Percentiles rank a stretch among this genome's conserved stretches.
Evolutionary conservation across 2,113 vertebrate species (phyloP).

Genomic region (Labeo catla): DNA sequence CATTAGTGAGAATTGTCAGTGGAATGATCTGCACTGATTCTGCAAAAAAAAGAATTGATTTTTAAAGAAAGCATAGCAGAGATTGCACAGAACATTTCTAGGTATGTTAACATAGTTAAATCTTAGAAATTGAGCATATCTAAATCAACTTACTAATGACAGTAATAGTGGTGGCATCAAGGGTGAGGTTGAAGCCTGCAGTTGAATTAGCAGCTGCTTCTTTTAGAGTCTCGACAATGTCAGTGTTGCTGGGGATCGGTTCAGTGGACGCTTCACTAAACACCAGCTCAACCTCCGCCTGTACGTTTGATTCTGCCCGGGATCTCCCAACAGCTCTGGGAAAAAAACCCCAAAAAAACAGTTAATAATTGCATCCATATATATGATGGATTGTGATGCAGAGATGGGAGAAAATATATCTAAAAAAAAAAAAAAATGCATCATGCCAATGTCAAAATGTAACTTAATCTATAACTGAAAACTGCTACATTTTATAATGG

Average conservation of each 20-base stretch:
- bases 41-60: not conserved
- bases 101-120: not conserved
- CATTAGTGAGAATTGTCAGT: conserved; percentile 33
- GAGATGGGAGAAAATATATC: not conserved
- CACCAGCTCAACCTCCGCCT: conserved; percentile 29
- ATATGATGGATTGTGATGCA: not conserved
- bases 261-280: conserved; percentile 6
- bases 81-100: not conserved
- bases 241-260: not conserved
- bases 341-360: not conserved
- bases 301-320: not conserved
- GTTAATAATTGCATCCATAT: not conserved
- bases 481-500: no score
- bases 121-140: not conserved
- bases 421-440: no score
- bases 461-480: no score
- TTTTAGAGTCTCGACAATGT: conserved; percentile 21
- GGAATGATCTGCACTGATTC: not conserved
- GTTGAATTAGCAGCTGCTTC: not conserved
- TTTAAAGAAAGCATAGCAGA: not conserved
- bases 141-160: conserved; percentile 34
- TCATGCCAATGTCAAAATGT: no score
- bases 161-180: not conserved
- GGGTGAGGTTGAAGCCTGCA: not conserved
- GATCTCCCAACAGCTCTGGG: not conserved